Percentiles rank a stretch among this genome's conserved stretches.
Evolutionary conservation across 1,140 invertebrate species (phyloP).

Genomic region (Sycobia sp.): DNA sequence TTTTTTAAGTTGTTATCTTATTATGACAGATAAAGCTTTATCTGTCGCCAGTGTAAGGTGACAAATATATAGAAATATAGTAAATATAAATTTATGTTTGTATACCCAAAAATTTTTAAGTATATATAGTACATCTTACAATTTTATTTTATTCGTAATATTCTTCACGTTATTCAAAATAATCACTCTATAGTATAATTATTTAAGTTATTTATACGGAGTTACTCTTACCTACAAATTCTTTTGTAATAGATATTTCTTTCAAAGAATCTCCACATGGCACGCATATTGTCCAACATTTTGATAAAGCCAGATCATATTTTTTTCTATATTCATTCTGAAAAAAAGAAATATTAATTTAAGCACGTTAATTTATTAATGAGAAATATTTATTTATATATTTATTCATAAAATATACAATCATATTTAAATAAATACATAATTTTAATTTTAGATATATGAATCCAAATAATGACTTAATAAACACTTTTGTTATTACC

Average conservation of each 20-base stretch:
- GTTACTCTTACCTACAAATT: conserved; percentile 40
- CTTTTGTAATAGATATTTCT: conserved; percentile 37
- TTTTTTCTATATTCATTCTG: conserved; percentile 41
- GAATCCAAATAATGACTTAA: too few species aligned
- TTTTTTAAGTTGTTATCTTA: conserved; percentile 13
- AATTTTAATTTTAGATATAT: too few species aligned
- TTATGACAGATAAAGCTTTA: conserved; percentile 12
- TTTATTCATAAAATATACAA: background rate
- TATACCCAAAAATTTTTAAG: background rate
- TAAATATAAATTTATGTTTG: background rate
- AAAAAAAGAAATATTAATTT: conserved; percentile 24
- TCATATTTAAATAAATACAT: too few species aligned
- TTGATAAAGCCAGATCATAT: conserved; percentile 39
- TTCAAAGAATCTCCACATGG: conserved; percentile 35
- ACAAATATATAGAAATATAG: background rate
- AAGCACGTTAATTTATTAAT: background rate
- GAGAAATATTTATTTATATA: background rate
- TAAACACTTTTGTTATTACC: too few species aligned
- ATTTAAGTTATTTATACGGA: too few species aligned
- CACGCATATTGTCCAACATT: conserved; percentile 44
- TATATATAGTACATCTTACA: background rate
- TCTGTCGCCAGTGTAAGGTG: background rate
- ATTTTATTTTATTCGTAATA: background rate
- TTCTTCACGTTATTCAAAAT: conserved; percentile 3
- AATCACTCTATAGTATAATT: too few species aligned